Percentiles rank a stretch among this genome's conserved stretches.
Conservation (phyloP, 1,140 invertebrate species). For the Neoseiulus cucumeris region DNA sequence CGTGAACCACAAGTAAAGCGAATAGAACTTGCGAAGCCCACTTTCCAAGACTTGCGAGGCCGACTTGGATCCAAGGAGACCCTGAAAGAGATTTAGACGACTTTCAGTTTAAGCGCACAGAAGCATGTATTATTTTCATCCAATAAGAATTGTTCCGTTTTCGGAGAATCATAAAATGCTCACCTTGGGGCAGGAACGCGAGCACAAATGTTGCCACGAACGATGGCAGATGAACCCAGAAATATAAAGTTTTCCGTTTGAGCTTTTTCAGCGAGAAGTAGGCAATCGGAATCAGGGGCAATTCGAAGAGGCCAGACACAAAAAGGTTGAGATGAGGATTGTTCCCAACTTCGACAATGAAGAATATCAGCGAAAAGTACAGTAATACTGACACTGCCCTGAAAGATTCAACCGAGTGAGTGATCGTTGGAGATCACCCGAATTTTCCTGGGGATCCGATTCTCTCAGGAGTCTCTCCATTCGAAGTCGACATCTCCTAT, state of each 20-base stretch:
- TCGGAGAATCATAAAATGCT: too few species aligned
- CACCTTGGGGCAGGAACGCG: neutral
- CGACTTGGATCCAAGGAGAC: neutral
- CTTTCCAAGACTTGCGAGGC: neutral
- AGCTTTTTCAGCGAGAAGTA: neutral
- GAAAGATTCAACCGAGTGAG: neutral
- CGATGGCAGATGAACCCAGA: neutral
- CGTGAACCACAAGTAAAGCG: neutral
- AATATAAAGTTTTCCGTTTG: neutral
- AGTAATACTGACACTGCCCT: neutral
- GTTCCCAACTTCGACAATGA: neutral
- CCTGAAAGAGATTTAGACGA: neutral
- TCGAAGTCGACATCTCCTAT: too few species aligned
- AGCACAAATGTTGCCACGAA: neutral
- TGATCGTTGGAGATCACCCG: too few species aligned
- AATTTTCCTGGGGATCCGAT: too few species aligned
- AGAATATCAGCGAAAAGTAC: neutral
- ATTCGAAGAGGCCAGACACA: neutral
- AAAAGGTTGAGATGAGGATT: slow-evolving; percentile 5
- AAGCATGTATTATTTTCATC: too few species aligned
- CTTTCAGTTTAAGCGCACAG: too few species aligned
- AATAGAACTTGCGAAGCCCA: slow-evolving; percentile 10
- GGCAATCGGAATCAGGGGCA: neutral
- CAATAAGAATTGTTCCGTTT: too few species aligned
- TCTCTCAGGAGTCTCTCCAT: too few species aligned